Evolutionary conservation across 2,888 invertebrate genomes (phyloP).

Genomic region (Lycocerus yunnanus): DNA sequence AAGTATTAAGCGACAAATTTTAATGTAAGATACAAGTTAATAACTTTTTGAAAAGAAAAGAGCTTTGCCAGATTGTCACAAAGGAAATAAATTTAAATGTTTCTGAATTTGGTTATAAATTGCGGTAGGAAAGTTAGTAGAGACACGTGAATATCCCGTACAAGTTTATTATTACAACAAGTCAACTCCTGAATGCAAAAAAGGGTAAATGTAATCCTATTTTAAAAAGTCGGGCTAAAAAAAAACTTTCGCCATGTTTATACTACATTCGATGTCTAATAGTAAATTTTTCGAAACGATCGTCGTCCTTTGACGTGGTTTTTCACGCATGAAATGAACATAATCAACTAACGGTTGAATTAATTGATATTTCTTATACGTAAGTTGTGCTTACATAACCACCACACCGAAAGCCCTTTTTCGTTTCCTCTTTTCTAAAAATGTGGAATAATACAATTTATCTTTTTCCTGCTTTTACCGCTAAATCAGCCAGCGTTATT

Average conservation of each 20-base stretch:
- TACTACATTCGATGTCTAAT: background rate
- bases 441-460: too few species aligned
- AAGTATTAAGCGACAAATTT: background rate
- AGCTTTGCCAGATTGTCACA: background rate
- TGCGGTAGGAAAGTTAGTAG: background rate
- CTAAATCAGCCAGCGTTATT: slow-evolving; percentile 3
- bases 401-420: background rate
- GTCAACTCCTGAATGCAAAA: background rate
- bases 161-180: background rate
- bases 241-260: background rate
- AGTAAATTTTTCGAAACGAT: background rate
- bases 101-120: background rate
- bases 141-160: background rate
- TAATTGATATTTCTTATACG: background rate
- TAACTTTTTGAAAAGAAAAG: background rate
- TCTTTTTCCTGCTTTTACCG: slow-evolving; percentile 8
- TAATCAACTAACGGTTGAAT: background rate
- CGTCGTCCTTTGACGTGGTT: background rate
- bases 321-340: background rate
- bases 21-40: background rate
- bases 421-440: background rate
- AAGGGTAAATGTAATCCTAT: background rate
- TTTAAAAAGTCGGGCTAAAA: background rate
- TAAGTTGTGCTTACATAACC: background rate
- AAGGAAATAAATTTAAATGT: background rate